Evolutionary conservation across 2,113 vertebrate species (phyloP).

Genomic region (Toxostoma redivivum): DNA sequence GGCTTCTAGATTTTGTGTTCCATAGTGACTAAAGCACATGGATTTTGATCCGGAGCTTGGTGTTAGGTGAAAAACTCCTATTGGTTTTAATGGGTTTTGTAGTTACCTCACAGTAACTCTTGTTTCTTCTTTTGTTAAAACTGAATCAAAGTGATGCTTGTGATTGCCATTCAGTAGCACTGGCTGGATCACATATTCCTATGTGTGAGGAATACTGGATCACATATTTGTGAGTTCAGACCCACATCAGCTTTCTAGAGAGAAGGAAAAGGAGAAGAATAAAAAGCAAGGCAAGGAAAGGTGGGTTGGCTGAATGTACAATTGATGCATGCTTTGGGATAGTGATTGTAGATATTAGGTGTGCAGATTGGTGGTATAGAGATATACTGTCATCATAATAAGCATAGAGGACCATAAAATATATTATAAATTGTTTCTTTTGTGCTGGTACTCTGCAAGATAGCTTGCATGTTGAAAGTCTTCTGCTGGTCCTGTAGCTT

Average conservation of each 20-base stretch:
- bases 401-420: not conserved
- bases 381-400: not conserved
- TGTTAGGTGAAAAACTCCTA: not conserved
- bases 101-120: not conserved
- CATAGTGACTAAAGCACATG: not conserved
- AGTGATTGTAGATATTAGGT: not conserved
- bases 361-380: not conserved
- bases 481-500: not conserved
- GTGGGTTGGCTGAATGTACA: not conserved
- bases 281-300: not conserved
- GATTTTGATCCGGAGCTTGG: not conserved
- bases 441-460: not conserved
- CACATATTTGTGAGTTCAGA: not conserved
- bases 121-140: not conserved
- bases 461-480: not conserved
- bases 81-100: not conserved
- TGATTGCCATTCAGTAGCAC: not conserved
- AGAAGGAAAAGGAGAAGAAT: not conserved
- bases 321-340: not conserved
- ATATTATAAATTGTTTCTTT: not conserved
- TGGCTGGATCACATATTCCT: not conserved
- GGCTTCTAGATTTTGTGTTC: not conserved
- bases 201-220: not conserved
- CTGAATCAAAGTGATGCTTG: not conserved
- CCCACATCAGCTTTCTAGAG: not conserved